Conservation (phyloP, 2,888 invertebrate genomes). For the Eupsilia transversa region DNA sequence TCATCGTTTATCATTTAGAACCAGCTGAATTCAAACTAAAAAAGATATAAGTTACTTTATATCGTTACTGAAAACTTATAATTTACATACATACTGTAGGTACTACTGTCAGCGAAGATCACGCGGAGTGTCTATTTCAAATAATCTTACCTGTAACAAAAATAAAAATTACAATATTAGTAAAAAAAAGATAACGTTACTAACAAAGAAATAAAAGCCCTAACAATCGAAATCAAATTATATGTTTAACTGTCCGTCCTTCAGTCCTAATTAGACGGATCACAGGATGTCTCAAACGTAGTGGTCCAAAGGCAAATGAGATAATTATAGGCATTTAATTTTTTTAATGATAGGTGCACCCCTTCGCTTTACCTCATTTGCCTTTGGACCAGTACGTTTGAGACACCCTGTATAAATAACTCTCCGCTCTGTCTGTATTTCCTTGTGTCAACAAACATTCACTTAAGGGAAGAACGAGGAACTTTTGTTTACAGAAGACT, state of each 20-base stretch:
- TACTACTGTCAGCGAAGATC: background rate
- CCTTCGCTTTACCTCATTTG: too few species aligned
- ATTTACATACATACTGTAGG: background rate
- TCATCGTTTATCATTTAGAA: background rate
- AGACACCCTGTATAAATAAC: too few species aligned
- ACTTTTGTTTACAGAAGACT: conserved; percentile 37
- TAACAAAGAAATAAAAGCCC: background rate
- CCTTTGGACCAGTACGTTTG: too few species aligned
- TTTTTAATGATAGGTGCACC: too few species aligned
- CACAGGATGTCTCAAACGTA: too few species aligned
- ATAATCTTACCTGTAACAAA: conserved; percentile 58
- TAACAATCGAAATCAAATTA: background rate
- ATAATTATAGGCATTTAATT: too few species aligned
- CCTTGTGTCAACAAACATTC: conserved; percentile 3
- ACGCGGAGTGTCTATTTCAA: background rate
- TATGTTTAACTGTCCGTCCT: background rate
- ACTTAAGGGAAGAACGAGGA: conserved; percentile 7
- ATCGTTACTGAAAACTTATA: background rate
- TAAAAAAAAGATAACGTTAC: background rate
- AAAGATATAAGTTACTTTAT: background rate
- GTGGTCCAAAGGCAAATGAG: too few species aligned
- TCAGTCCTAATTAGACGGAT: too few species aligned
- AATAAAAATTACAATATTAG: conserved; percentile 1
- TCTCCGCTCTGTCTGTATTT: background rate
- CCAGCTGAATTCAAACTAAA: background rate